Conservation (phyloP, 2,888 invertebrate species). For the Hydriomena furcata region DNA sequence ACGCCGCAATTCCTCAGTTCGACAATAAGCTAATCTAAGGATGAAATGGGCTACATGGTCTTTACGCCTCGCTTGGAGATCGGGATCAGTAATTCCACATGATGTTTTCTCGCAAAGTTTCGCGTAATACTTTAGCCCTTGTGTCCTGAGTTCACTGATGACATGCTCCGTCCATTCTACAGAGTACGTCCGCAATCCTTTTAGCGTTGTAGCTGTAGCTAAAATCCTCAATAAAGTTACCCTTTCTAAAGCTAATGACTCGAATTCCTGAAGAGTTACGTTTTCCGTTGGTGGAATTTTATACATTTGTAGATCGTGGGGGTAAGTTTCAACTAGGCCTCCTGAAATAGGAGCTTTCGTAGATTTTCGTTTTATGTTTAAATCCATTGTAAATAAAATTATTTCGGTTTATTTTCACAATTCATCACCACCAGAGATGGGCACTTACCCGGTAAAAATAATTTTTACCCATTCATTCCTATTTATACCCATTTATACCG, state of each 20-base stretch:
- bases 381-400: conserved; percentile 57
- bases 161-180: conserved; percentile 88
- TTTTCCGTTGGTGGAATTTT: conserved; percentile 88
- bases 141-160: conserved; percentile 85
- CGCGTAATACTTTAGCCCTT: conserved; percentile 86
- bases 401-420: not conserved
- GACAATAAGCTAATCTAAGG: conserved; percentile 94
- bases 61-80: conserved; percentile 86
- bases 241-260: conserved; percentile 93
- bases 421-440: too few relatives aligned
- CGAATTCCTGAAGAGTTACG: conserved; percentile 92
- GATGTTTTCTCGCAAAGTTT: conserved; percentile 84
- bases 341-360: conserved; percentile 59
- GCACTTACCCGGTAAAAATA: too few relatives aligned
- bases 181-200: conserved; percentile 84
- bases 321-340: conserved; percentile 84
- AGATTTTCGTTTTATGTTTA: conserved; percentile 73
- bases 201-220: conserved; percentile 87
- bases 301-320: conserved; percentile 92
- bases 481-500: too few relatives aligned
- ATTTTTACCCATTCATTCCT: too few relatives aligned
- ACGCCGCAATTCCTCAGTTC: conserved; percentile 90
- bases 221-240: conserved; percentile 90
- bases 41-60: conserved; percentile 98
- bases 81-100: conserved; percentile 81